Evolutionary conservation across 2,888 invertebrate species (phyloP), one percentile per base, ranked within the genome.

Genomic region (Oscheius sp.): DNA sequence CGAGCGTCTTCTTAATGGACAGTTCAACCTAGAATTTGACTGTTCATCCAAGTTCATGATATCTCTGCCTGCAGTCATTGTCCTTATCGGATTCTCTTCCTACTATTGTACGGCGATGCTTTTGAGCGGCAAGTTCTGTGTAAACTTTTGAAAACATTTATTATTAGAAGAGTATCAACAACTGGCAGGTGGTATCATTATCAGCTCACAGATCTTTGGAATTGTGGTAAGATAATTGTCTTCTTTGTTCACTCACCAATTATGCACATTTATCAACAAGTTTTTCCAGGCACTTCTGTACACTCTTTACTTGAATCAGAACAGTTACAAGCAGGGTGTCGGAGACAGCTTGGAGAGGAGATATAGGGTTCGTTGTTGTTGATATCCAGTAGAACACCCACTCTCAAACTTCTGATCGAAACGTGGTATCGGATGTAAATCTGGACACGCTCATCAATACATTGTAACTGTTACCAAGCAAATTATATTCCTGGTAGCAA

Each of bases 341-440:
- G 63, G 63, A 47, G 63, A 63, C n/a, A 11, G 21, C 2, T n/a
- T 60, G 37, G 59, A 60, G n/a, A 60, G n/a, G 35, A 60, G 59
- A 60, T 60, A 35, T 33, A 32, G 32, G 32, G 58, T 33, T 2
- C 7, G 58, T 13, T 7, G n/a, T 21, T 11, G 5, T 57, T 29
- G 5, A 21, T 33, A 9, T 33, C 10, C 33, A 9, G 21, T 9
- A 53, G 21, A 53, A 21, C 21, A 21, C 21, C 21, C 21, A 21
- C 21, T 21, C 21, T 21, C 21, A 21, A 21, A 21, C 21, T 21
- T 21, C 21, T 21, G 21, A 21, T 21, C 21, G 21, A 21, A 21
- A 21, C 21, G 21, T 21, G 21, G 21, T 21, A 21, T 21, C 21
- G 21, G 21, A 21, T 21, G 21, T 21, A 21, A 21, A 21, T 21